These are phyloP conservation scores for Psilopogon haemacephalus DNA, from an alignment of 2,113 vertebrate species.

Conservation along the genomic window DNA sequence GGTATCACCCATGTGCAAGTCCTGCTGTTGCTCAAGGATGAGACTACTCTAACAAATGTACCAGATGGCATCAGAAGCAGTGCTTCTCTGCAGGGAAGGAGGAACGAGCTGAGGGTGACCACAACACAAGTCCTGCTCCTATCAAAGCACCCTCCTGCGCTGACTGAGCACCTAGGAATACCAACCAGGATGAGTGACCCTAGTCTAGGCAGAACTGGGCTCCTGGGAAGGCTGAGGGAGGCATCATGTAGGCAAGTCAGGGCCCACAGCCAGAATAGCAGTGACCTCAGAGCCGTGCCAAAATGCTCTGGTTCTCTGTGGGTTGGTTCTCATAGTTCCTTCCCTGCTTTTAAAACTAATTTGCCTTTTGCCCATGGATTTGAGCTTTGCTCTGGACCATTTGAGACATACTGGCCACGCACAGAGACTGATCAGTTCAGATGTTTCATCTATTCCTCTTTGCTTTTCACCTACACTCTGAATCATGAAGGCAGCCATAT, in stretches of 20 bases:
- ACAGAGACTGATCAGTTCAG: fast-evolving
- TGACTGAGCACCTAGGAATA: too few species aligned
- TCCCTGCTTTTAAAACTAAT: neutral
- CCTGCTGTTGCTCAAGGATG: neutral
- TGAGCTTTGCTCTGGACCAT: neutral
- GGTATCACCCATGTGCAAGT: fast-evolving
- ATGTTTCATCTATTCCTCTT: neutral
- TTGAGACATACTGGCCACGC: fast-evolving
- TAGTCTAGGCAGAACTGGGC: neutral
- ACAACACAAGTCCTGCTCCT: neutral
- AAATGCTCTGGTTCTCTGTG: neutral
- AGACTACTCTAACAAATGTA: neutral
- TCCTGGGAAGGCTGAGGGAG: neutral
- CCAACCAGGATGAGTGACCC: fast-evolving
- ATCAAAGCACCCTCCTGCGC: neutral
- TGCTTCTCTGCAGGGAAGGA: neutral
- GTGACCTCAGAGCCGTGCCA: neutral
- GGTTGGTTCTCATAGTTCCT: neutral
- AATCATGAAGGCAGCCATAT: neutral
- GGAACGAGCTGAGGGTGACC: fast-evolving
- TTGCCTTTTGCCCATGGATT: neutral
- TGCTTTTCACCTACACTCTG: fast-evolving
- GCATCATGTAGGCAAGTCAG: fast-evolving
- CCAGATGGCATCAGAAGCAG: neutral
- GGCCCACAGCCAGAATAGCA: neutral